Base-by-base conservation (phyloP, 2,888 invertebrate species). In the Coelopa pilipes region DNA sequence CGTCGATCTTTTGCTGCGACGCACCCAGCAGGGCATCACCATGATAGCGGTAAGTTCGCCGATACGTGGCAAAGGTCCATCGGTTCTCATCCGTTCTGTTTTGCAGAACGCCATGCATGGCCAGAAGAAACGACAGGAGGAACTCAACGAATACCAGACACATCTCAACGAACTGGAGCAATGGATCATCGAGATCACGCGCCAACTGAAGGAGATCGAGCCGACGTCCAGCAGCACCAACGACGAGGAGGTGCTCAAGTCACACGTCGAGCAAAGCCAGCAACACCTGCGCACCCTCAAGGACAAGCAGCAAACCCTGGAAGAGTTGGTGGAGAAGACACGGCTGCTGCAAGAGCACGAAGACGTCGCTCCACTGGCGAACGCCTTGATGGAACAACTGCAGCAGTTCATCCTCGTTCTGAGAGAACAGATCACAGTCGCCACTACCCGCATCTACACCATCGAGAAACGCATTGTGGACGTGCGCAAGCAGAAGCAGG, bases 1-100 rank as follows among this genome's bases (percentile, higher is more conserved):
- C 78, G 92, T 94, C 75, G 89, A 90, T 70, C 90, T 90, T 72
- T 89, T 95, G 55, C 84, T 93, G 71, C 89, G 90, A 1, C 92
- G 94, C 82, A 92, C 94, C 0, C 90, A 93, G 71, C 91, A 92
- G 83, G 93, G 93, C 75, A 89, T 91, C 55, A 86, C 83, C 59
- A 86, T 88, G 78, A 84, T 90, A 72, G 88, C 89, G 80, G 88
- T 88, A 80, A 82, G 82, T 82, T 4, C n/a, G 67, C 34, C 4
- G 34, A 34, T 34, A 2, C 34, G 34, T 34, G 34, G 9, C 19
- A 3, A 5, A 66, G 21, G 13, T 7, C 12, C 49, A 5, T 3
- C 19, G 12, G 45, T 65, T 53, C 53, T 21, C 59, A 21, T 17
- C 7, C 17, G 21, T 17, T 62, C 66, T 65, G 24, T 17, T 0